phyloP scores from a whole-genome alignment of 2,113 vertebrate genomes.

The Pelecanoides urinatrix region DNA sequence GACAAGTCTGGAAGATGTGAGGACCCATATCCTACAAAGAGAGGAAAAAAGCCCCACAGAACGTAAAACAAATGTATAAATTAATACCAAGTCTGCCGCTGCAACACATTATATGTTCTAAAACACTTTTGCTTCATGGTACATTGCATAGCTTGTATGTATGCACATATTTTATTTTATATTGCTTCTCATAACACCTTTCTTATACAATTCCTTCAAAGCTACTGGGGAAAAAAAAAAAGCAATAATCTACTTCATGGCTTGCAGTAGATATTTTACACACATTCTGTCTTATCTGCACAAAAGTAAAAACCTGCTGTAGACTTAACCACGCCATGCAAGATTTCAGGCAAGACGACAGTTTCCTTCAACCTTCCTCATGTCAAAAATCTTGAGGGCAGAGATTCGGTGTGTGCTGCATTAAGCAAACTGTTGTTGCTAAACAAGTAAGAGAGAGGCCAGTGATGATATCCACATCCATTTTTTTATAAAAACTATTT shows the following conservation, averaged over 20 bases:
- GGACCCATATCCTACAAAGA: conserved; percentile 91
- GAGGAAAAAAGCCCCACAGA: neutral
- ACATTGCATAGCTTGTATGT: neutral
- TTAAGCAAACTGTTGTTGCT: neutral
- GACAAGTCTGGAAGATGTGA: conserved; percentile 98
- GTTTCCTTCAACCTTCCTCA: neutral
- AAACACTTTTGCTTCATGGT: neutral
- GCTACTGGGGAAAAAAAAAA: neutral
- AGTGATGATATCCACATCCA: neutral
- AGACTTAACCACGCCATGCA: neutral
- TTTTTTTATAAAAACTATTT: neutral
- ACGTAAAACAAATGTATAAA: neutral
- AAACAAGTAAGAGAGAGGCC: neutral
- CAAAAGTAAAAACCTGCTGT: neutral
- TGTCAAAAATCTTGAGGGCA: neutral
- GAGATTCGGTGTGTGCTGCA: neutral
- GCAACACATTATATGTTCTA: neutral
- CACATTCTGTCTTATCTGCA: neutral
- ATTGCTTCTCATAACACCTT: neutral
- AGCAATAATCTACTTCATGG: neutral
- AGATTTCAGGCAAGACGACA: neutral
- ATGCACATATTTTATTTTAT: neutral
- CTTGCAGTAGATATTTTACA: neutral
- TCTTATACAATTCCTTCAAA: neutral
- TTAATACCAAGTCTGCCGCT: neutral